Evolutionary conservation across 1,140 invertebrate species (phyloP).

Genomic region (Steinernema feltiae): DNA sequence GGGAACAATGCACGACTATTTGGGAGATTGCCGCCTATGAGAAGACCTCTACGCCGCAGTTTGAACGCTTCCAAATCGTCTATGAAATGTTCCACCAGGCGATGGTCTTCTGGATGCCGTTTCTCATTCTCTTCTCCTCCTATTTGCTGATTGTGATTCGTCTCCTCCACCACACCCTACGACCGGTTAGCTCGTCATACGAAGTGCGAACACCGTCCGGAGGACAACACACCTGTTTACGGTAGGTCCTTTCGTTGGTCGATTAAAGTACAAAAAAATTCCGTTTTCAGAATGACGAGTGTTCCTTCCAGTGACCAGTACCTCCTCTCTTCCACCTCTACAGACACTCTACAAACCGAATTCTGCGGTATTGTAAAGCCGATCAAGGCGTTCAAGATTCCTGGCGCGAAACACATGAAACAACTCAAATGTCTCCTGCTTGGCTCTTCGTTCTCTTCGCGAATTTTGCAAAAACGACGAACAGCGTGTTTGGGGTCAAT

Average conservation of each 20-base stretch:
- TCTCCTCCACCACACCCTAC: conserved; percentile 39
- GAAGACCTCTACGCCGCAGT: conserved; percentile 18
- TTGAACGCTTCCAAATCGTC: conserved; percentile 26
- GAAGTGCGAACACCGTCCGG: background rate
- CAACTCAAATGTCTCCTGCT: background rate
- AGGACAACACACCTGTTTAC: background rate
- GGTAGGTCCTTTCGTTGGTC: conserved; percentile 9
- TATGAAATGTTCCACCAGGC: conserved; percentile 41
- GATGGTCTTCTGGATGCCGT: conserved; percentile 48
- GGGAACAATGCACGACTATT: conserved; percentile 48
- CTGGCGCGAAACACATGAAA: background rate
- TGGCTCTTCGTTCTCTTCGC: background rate
- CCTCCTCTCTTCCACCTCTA: background rate
- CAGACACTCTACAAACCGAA: background rate
- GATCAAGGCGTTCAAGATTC: background rate
- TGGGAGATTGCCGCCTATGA: conserved; percentile 35
- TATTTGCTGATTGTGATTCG: conserved; percentile 44
- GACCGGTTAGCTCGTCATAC: conserved; percentile 17
- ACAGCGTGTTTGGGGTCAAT: conserved; percentile 9
- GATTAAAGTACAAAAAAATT: background rate
- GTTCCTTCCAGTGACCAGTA: background rate
- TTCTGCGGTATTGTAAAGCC: background rate
- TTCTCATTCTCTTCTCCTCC: conserved; percentile 38
- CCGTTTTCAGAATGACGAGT: background rate
- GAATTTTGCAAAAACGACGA: background rate